These are phyloP conservation scores for Ochropleura leucogaster DNA, from an alignment of 2,888 invertebrate species.

Conservation along the genomic window DNA sequence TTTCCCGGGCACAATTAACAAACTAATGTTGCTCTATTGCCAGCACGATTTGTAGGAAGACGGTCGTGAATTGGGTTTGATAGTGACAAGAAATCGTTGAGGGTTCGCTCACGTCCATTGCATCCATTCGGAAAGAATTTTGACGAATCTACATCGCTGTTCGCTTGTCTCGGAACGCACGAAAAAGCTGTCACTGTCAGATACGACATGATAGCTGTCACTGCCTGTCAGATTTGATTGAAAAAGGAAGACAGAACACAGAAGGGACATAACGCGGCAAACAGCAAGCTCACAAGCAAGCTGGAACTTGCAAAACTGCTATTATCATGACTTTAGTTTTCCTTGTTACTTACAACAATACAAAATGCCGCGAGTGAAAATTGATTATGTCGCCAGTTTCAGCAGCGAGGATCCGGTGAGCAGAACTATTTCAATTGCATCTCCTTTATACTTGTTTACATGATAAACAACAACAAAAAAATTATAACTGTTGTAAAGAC, in stretches of 20 bases:
- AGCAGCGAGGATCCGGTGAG: slow-evolving; percentile 95
- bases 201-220: not conserved
- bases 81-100: too few species aligned
- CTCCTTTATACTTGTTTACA: slow-evolving; percentile 6
- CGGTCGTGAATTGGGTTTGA: too few species aligned
- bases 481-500: not conserved
- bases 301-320: not conserved
- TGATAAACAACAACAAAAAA: not conserved
- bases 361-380: slow-evolving; percentile 92
- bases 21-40: too few species aligned
- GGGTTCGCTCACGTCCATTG: too few species aligned
- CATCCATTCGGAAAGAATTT: too few species aligned
- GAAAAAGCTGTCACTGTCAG: too few species aligned
- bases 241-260: too few species aligned
- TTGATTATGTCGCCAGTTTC: slow-evolving; percentile 93
- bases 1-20: too few species aligned
- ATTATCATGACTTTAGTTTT: not conserved
- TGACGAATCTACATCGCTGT: too few species aligned
- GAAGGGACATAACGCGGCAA: not conserved
- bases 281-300: not conserved
- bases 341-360: not conserved
- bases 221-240: not conserved
- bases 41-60: too few species aligned
- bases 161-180: too few species aligned
- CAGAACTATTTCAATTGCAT: slow-evolving; percentile 40